These are phyloP conservation scores for Leucopsar rothschildi DNA, from an alignment of 2,113 vertebrate species.

Conservation along the genomic window DNA sequence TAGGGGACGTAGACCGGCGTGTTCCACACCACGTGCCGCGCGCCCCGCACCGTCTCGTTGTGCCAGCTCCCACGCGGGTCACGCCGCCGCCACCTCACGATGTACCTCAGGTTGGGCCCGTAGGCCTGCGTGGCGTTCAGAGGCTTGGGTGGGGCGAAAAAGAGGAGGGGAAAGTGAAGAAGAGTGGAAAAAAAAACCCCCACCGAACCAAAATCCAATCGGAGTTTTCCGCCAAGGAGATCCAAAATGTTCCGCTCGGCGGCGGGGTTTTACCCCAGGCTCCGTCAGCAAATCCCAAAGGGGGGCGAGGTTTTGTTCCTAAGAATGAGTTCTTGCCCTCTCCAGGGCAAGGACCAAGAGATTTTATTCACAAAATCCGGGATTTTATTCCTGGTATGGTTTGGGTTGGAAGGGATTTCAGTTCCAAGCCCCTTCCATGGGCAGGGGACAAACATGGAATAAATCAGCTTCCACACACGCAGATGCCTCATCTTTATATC, in stretches of 20 bases:
- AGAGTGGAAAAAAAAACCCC: too few relatives aligned
- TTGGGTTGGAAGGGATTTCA: not conserved
- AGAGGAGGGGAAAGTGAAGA: not conserved
- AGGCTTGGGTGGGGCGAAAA: constrained; percentile 52
- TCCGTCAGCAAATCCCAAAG: not conserved
- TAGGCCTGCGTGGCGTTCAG: constrained; percentile 83
- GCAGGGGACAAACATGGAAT: not conserved
- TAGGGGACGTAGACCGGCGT: constrained; percentile 90
- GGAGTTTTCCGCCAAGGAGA: not conserved
- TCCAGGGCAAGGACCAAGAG: not conserved
- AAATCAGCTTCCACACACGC: too few relatives aligned
- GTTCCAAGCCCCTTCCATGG: not conserved
- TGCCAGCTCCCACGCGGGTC: constrained; percentile 82
- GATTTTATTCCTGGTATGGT: not conserved
- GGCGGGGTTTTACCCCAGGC: not conserved
- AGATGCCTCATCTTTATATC: accelerated
- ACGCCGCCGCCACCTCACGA: constrained; percentile 84
- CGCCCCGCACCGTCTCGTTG: constrained; percentile 74
- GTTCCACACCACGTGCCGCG: constrained; percentile 79
- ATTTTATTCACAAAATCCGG: not conserved
- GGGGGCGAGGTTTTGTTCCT: not conserved
- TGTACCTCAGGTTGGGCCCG: constrained; percentile 87
- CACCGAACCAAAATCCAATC: too few relatives aligned
- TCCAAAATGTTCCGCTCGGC: not conserved
- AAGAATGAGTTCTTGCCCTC: not conserved